Evolutionary conservation across 53 echinoderm and acorn worm species (phyloP), one percentile per base, ranked within the genome.

Genomic region (Patiria pectinifera): DNA sequence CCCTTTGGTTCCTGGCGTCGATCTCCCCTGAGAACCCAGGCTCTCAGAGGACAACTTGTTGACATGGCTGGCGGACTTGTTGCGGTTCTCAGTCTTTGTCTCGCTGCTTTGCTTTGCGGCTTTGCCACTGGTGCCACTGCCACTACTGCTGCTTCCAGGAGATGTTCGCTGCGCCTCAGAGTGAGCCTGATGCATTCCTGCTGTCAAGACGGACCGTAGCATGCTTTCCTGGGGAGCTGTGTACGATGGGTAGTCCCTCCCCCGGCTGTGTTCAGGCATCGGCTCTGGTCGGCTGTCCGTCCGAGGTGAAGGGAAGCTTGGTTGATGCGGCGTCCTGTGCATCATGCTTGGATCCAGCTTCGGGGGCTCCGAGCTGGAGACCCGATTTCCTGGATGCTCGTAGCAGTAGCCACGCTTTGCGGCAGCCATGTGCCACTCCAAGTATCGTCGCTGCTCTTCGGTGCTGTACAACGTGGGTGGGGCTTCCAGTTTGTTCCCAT

Each of bases 361-460:
- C 59, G 84, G 69, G 1, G 80, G 70, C 63, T 87, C 92, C 69
- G 86, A 86, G 21, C 91, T 58, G 2, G 91, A 69, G 7, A 63
- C 77, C 12, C 92, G 78, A 11, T 86, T 46, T 4, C 86, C 72
- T 25, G 86, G 93, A 71, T 86, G 86, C 6, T 92, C 93, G 25
- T 92, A 92, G 23, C 87, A 92, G 87, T 92, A 92, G 58, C 93
- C 87, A 13, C 93, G 86, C 63, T 92, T 92, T 9, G 91, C 84
- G 23, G 95, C 93, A n/a, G 95, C 93, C 82, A 93, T 69, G 46
- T 95, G 95, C 95, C 95, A 95, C 48, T 97, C 97, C 76, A 97
- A 62, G 84, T 91, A 94, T 14, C 95, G 92, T 13, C 96, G 93
- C 76, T 97, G 97, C 26, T 96, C 94, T 69, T 95, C 95, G 48